phyloP scores from a whole-genome alignment of 2,797 vertebrate species.

The Lemur catta region DNA sequence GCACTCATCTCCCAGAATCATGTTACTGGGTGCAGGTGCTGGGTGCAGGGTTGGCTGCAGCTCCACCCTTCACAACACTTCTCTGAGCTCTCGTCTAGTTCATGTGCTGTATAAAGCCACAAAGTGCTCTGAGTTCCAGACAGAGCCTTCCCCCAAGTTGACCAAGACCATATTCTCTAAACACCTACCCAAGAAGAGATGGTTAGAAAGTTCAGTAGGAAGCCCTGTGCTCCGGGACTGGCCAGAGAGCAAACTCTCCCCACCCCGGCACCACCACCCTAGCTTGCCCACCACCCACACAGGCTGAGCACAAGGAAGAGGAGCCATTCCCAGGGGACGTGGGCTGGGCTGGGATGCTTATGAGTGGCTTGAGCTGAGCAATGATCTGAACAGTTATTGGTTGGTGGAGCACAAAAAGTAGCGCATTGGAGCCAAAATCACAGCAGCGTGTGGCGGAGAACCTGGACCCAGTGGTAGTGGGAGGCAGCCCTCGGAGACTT shows the following conservation, averaged over 20 bases:
- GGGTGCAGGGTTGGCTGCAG: too few species aligned
- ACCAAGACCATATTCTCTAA: fast-evolving
- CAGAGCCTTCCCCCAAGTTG: neutral
- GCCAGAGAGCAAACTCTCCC: too few species aligned
- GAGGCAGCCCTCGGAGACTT: neutral
- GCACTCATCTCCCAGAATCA: neutral
- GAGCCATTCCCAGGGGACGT: fast-evolving
- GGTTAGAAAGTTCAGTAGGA: neutral
- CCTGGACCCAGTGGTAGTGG: neutral
- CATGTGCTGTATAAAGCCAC: fast-evolving
- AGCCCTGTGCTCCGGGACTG: neutral
- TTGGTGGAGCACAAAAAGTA: neutral
- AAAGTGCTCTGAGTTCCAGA: neutral
- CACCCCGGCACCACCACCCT: neutral
- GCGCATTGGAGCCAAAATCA: neutral
- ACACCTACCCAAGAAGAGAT: neutral
- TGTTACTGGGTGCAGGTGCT: too few species aligned
- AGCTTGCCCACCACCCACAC: fast-evolving
- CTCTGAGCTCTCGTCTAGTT: neutral
- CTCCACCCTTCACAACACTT: fast-evolving
- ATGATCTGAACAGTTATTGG: neutral
- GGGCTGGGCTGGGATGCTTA: too few species aligned
- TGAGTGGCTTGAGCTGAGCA: neutral
- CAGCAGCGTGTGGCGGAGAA: neutral
- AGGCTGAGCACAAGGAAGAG: neutral